phyloP scores from a whole-genome alignment of 1,140 invertebrate genomes.

The Anastrepha obliqua region DNA sequence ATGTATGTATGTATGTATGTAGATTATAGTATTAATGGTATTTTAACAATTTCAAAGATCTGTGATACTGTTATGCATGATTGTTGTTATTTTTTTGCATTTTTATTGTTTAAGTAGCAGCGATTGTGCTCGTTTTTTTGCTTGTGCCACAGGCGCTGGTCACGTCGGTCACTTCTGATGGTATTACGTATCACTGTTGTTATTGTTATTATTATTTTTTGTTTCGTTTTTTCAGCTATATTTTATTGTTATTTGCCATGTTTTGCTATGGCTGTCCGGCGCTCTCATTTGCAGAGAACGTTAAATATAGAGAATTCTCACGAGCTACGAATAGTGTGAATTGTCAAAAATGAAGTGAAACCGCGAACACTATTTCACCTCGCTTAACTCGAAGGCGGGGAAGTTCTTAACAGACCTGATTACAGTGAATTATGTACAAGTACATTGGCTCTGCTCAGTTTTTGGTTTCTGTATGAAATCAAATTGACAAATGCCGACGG shows the following conservation, averaged over 20 bases:
- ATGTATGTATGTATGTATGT: neutral
- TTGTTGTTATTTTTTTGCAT: neutral
- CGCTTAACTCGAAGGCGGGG: too few species aligned
- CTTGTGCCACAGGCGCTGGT: neutral
- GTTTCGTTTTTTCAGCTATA: neutral
- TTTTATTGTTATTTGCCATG: conserved; percentile 50
- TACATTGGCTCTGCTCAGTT: too few species aligned
- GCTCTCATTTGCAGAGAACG: neutral
- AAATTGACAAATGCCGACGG: too few species aligned
- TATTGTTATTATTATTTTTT: neutral
- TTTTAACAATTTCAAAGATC: conserved; percentile 20
- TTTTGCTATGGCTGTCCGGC: conserved; percentile 39
- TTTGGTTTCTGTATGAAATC: too few species aligned
- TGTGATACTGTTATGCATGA: neutral
- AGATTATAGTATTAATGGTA: neutral
- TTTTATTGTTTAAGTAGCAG: neutral
- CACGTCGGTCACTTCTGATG: neutral
- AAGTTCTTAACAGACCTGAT: too few species aligned
- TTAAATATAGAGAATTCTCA: too few species aligned
- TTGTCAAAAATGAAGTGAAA: too few species aligned
- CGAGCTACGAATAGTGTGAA: too few species aligned
- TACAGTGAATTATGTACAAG: too few species aligned
- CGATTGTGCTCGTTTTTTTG: neutral
- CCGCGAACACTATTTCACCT: too few species aligned
- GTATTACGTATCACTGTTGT: neutral